A percentile compares a stretch with the other conserved stretches of the same genome.
phyloP scores from a whole-genome alignment of 1,140 invertebrate genomes.

The Drosophila murphyi region DNA sequence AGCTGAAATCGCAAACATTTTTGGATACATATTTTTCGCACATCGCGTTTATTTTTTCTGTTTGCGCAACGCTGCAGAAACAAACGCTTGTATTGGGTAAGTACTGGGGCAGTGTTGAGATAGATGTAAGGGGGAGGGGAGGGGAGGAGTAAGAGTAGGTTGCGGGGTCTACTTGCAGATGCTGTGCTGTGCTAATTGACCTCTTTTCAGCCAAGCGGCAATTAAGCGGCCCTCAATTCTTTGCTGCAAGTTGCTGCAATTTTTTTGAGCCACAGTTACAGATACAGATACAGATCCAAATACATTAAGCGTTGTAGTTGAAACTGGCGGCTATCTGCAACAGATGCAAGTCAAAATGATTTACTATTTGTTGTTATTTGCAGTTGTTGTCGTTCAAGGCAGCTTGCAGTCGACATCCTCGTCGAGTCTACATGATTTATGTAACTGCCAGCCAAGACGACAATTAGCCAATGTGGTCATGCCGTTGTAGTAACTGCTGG shows the following conservation, averaged over 20 bases:
- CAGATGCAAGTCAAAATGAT: constrained; percentile 75
- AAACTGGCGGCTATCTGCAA: constrained; percentile 50
- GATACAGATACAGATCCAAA: constrained; percentile 45
- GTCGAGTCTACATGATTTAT: constrained; percentile 76
- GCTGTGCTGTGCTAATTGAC: constrained; percentile 67
- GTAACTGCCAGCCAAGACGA: constrained; percentile 53
- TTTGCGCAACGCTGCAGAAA: constrained; percentile 35
- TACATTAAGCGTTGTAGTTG: constrained; percentile 30
- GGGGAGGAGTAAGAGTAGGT: not conserved
- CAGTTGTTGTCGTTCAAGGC: constrained; percentile 9
- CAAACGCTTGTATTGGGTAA: constrained; percentile 31
- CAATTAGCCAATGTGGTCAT: constrained; percentile 66
- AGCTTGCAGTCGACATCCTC: constrained; percentile 63
- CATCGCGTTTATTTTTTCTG: not conserved
- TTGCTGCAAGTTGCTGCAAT: constrained; percentile 20
- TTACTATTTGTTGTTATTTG: constrained; percentile 56
- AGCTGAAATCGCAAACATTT: constrained; percentile 33
- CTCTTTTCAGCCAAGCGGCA: constrained; percentile 80
- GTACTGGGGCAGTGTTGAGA: no score
- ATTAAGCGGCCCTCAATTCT: constrained; percentile 73
- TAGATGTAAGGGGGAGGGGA: not conserved
- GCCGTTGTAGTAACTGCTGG: constrained; percentile 54
- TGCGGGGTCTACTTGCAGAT: constrained; percentile 23
- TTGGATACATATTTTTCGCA: constrained; percentile 36
- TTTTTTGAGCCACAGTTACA: constrained; percentile 28